Conservation (phyloP, 2,888 invertebrate genomes). For the Chloroclysta siterata region DNA sequence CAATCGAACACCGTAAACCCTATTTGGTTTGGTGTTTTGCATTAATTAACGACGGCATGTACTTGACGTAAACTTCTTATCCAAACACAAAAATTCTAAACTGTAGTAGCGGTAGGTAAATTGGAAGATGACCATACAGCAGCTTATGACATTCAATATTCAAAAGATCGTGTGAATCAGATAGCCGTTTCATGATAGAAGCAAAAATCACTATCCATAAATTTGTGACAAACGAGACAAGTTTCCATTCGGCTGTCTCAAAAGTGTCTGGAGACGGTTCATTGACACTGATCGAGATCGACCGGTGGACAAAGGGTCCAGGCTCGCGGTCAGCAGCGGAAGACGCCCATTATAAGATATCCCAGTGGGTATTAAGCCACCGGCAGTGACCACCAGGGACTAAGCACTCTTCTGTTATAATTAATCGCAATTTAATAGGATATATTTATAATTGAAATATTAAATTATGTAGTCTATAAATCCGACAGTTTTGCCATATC, state of each 20-base stretch:
- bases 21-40: not conserved
- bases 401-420: slow-evolving; percentile 22
- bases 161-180: slow-evolving; percentile 24
- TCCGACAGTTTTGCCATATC: not conserved
- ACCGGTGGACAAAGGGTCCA: slow-evolving; percentile 55
- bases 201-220: slow-evolving; percentile 35
- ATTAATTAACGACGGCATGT: not conserved
- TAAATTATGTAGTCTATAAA: not conserved
- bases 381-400: slow-evolving; percentile 31
- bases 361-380: slow-evolving; percentile 48
- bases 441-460: not conserved
- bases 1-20: slow-evolving; percentile 4
- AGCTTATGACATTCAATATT: slow-evolving; percentile 27
- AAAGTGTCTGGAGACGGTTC: slow-evolving; percentile 50
- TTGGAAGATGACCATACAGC: slow-evolving; percentile 13
- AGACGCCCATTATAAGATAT: slow-evolving; percentile 62
- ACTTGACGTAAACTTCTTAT: not conserved
- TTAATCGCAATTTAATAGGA: slow-evolving; percentile 22
- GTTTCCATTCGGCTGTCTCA: slow-evolving; percentile 36
- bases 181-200: slow-evolving; percentile 16
- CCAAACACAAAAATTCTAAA: not conserved
- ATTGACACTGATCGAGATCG: slow-evolving; percentile 57
- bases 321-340: slow-evolving; percentile 62
- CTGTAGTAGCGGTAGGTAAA: slow-evolving; percentile 3
- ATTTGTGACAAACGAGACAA: slow-evolving; percentile 33